phyloP scores from a whole-genome alignment of 2,797 vertebrate genomes.

The Cynodonichthys magdalenae region DNA sequence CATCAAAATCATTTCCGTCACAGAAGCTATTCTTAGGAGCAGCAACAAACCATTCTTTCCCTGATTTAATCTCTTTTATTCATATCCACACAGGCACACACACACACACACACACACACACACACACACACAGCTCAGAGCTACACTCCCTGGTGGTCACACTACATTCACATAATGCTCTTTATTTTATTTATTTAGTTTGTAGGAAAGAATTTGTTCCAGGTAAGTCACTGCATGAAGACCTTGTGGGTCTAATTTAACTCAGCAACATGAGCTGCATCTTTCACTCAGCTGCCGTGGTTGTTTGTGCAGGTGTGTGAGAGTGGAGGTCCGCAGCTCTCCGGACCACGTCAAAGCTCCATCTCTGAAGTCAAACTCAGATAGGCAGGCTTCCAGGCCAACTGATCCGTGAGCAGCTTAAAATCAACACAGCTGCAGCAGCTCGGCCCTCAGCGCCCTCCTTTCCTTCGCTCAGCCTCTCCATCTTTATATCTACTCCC shows the following conservation, averaged over 20 bases:
- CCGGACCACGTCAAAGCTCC: slow-evolving; percentile 25
- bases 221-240: slow-evolving; percentile 62
- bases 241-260: slow-evolving; percentile 46
- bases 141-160: slow-evolving; percentile 66
- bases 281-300: slow-evolving; percentile 49
- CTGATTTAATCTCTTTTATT: slow-evolving; percentile 72
- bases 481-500: slow-evolving; percentile 57
- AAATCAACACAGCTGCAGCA: slow-evolving; percentile 77
- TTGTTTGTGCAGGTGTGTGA: slow-evolving; percentile 66
- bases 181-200: slow-evolving; percentile 48
- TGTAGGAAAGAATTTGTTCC: slow-evolving; percentile 69
- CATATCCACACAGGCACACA: slow-evolving; percentile 33
- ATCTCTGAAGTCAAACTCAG: slow-evolving; percentile 4
- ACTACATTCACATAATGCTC: slow-evolving; percentile 58
- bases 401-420: slow-evolving; percentile 54
- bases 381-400: slow-evolving; percentile 12
- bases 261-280: slow-evolving; percentile 25
- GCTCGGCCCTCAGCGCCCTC: slow-evolving; percentile 50
- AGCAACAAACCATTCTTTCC: slow-evolving; percentile 67
- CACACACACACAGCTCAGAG: slow-evolving; percentile 40
- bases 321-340: slow-evolving; percentile 39
- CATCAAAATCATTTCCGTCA: slow-evolving; percentile 80
- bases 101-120: slow-evolving; percentile 8
- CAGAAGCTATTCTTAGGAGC: slow-evolving; percentile 79
- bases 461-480: slow-evolving; percentile 48